Evolutionary conservation across 2,888 invertebrate genomes (phyloP), one percentile per base, ranked within the genome.

Genomic region (Pecten maximus): DNA sequence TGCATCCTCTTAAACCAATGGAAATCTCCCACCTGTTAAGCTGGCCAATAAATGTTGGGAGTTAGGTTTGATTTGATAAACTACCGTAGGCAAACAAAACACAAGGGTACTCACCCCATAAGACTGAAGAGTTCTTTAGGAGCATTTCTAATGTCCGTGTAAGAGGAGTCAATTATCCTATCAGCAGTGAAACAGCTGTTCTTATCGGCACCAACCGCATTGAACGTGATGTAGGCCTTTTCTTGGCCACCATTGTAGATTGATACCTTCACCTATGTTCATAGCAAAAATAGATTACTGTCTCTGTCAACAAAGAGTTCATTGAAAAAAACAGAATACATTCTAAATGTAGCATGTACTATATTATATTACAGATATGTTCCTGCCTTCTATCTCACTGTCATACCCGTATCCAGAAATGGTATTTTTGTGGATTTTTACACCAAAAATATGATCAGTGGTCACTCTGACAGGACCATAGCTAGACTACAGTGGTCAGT

Each of bases 191-290:
- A 94, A 93, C 93, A 94, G 90, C 90, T 93, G 90, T 92, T 93
- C 91, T 94, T 94, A 90, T 93, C 91, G 0, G 94, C 90, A 60
- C 93, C 93, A 54, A 91, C 91, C 23, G 94, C 94, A 91, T 94
- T 92, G 88, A 94, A 94, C n/a, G 93, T 91, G 40, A 94, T 93
- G 91, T 92, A 93, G 23, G 94, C 94, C 89, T 92, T 93, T 90
- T 94, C 94, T 23, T 92, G 90, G 23, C 94, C 94, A 48, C 93
- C 92, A 89, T 94, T 94, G 92, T 92, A 94, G 50, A 94, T 92
- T 15, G 93, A 93, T 3, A 94, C 94, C 87, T 93, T 93, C 10
- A 94, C 93, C 94, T 94, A 90, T 50, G 88, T 40, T 54, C 4
- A 88, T 2, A 60, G 87, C 23, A 87, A 40, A 88, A 23, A n/a